Base-by-base conservation (phyloP, 2,888 invertebrate species). In the Pterostichus niger region DNA sequence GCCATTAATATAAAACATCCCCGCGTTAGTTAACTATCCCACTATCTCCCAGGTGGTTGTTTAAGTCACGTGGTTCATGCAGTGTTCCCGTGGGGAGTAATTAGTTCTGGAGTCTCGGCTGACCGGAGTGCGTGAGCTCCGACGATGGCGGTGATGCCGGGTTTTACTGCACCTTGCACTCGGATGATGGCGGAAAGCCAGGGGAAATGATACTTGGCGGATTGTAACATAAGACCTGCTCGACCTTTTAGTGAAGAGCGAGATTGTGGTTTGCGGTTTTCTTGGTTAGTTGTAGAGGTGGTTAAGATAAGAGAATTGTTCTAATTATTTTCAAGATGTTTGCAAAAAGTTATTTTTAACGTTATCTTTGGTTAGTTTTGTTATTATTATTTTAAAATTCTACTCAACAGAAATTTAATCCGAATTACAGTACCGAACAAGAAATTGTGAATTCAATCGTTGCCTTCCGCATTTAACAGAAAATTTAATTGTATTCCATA, bases 91-190 rank as follows among this genome's bases (percentile, higher is more conserved):
- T 7, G 64, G n/a, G 64, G 35, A 2, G 35, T 64, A 64, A 64
- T 64, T 64, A 64, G 64, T 35, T n/a, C 61, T n/a, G 56, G 56
- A 56, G 56, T 56, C 24, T 17, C n/a, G 64, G 33, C 59, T 31
- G 31, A 13, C 33, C 64, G 64, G 64, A 64, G 35, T 64, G 64
- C 33, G 35, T 64, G 64, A 2, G 40, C 6, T 24, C 64, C 35
- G 64, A 64, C 64, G 13, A 13, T 64, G 15, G 35, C 31, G 33
- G 13, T n/a, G 52, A 52, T 52, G n/a, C 13, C 52, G 13, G 5
- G 52, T 52, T 52, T 52, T 52, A 64, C 64, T 64, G 64, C 64
- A 64, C 64, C 40, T 13, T 64, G 64, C 64, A 64, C 64, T 64
- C 40, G 33, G 13, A n/a, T 52, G n/a, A 13, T 52, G 52, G 52